Base-by-base conservation (phyloP, 2,888 invertebrate species). In the Tenthredo distinguenda region DNA sequence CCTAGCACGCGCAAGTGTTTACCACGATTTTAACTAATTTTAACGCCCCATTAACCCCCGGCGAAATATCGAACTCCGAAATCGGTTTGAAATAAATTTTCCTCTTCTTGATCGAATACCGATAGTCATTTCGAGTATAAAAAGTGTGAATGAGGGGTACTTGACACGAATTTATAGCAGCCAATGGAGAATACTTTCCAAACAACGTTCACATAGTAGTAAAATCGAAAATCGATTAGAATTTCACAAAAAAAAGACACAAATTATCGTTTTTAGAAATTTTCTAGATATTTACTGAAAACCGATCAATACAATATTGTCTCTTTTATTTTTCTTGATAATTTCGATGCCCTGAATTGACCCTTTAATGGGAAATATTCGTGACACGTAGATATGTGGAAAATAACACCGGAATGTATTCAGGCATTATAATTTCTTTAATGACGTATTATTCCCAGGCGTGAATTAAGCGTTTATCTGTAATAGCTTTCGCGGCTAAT, bases 1-100 rank as follows among this genome's bases (percentile, higher is more conserved):
- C 37, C 62, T 81, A 62, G 4, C 40, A 81, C 79, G 79, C 40
- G 79, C 47, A 3, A 47, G 47, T 81, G 62, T 50, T 81, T 81
- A 15, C 47, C 31, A 7, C 43, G 15, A 26, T 81, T 81, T 58
- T 15, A 10, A 62, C 37, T 50, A 81, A 81, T 81, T 81, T 58
- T 18, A 58, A n/a, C 81, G 81, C 58, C 0, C 34, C 62, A 81
- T 81, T 62, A 81, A 26, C 0, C 37, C 21, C 40, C 58, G 2
- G 40, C 62, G 7, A n/a, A 7, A 50, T 31, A 68, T 9, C 47
- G 12, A 37, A 50, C 55, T n/a, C 31, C 1, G 43, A 43, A 43
- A 40, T 55, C 34, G 55, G 9, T 26, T 50, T 55, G 31, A 31
- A 55, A 26, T 74, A 40, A 21, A 74, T 43, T 74, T 74, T 31